These are phyloP conservation scores for Artibeus lituratus DNA, from an alignment of 2,797 vertebrate species.

Conservation along the genomic window DNA sequence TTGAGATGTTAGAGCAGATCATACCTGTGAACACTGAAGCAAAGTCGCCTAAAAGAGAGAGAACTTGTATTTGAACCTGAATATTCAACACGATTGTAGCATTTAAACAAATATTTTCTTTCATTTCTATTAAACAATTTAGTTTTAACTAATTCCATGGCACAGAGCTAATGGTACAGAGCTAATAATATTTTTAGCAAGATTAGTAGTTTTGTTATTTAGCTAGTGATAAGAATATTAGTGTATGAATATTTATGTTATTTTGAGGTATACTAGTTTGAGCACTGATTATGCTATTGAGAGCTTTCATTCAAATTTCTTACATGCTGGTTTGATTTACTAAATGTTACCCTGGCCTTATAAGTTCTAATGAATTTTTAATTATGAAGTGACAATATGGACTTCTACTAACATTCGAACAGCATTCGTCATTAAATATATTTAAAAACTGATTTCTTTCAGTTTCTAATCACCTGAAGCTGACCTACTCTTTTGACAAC, in stretches of 20 bases:
- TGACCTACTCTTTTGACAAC: conserved; percentile 45
- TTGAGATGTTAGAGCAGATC: background rate
- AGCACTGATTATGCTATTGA: conserved; percentile 77
- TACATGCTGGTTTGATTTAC: conserved; percentile 76
- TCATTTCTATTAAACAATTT: background rate
- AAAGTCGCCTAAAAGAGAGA: background rate
- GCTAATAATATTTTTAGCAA: background rate
- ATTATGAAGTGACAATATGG: conserved; percentile 64
- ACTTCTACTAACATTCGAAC: conserved; percentile 63
- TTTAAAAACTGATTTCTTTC: conserved; percentile 66
- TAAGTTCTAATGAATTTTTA: conserved; percentile 80
- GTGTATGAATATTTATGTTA: conserved; percentile 73
- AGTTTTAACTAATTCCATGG: background rate
- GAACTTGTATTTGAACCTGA: background rate
- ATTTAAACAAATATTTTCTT: conserved; percentile 12
- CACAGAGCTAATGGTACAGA: background rate
- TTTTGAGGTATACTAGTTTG: conserved; percentile 68
- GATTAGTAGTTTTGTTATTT: conserved; percentile 5
- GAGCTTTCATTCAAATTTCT: conserved; percentile 75
- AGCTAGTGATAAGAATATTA: background rate
- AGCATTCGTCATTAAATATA: conserved; percentile 64
- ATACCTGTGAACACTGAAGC: background rate
- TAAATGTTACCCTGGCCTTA: conserved; percentile 71
- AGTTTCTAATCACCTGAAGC: conserved; percentile 41
- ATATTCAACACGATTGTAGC: background rate